Evolutionary conservation across 2,113 vertebrate species (phyloP), one percentile per base, ranked within the genome.

Genomic region (Columba livia): DNA sequence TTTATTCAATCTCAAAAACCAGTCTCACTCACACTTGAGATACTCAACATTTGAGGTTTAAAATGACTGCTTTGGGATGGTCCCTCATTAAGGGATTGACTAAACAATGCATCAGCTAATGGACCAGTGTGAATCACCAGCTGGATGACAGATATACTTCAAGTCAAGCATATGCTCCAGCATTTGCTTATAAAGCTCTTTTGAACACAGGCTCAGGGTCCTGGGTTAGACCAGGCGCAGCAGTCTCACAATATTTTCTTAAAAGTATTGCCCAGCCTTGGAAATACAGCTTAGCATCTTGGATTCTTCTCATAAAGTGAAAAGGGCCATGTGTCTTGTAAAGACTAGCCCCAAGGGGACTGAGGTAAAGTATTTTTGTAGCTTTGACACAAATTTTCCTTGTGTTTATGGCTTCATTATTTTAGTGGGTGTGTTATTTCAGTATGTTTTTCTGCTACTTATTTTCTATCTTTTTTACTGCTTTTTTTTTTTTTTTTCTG

Each of bases 321-420:
- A 93, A 93, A 81, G 78, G 88, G 93, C 94, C 97, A 96, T 94
- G 89, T 97, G 94, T 94, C 96, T 96, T 93, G 77, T 87, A 97
- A 97, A 97, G 95, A 97, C 92, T 71, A 96, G 82, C 70, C 97
- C 72, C 94, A 83, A 72, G 96, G 47, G 97, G 95, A 95, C 77
- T 94, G 96, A 96, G 91, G 89, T 96, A 96, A 96, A 97, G 92
- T 96, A 97, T 97, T 97, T 97, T 96, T 96, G 96, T 96, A 96
- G 90, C 79, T 87, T 94, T 97, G 90, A 95, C 95, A 92, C 95
- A 96, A 89, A 74, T 96, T 96, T 97, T 96, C 97, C 97, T 85
- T 94, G 91, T 94, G 88, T 97, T 97, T 96, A 96, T 95, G 86
- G 90, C 77, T 94, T 96, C 94, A 97, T 96, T 97, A 96, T 94